These are phyloP conservation scores for Leptinotarsa tumamoca DNA, from an alignment of 2,888 invertebrate genomes.

Conservation along the genomic window DNA sequence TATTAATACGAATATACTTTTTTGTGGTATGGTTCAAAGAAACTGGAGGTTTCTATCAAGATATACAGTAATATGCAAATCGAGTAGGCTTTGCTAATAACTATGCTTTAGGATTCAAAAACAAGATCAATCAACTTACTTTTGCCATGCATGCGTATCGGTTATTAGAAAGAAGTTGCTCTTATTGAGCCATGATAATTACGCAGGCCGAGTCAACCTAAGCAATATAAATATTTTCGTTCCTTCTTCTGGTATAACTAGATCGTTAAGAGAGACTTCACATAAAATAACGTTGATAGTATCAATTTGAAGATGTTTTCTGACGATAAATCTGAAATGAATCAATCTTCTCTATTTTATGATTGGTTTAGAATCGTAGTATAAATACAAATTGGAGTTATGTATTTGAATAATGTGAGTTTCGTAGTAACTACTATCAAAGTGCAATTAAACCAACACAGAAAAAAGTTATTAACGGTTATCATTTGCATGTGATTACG, in stretches of 20 bases:
- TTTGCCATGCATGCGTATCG: slow-evolving; percentile 5
- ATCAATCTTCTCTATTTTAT: background rate
- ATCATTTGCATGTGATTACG: background rate
- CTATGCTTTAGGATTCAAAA: slow-evolving; percentile 12
- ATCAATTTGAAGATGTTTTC: slow-evolving; percentile 11
- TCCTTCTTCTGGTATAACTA: background rate
- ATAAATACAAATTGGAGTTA: background rate
- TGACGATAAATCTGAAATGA: slow-evolving; percentile 7
- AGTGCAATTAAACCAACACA: background rate
- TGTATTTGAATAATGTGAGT: background rate
- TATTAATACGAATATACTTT: background rate
- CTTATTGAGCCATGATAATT: slow-evolving; percentile 15
- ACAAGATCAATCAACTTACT: slow-evolving; percentile 8
- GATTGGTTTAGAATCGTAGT: background rate
- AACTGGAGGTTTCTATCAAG: slow-evolving; percentile 4
- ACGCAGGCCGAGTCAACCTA: slow-evolving; percentile 8
- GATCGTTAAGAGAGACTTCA: slow-evolving; percentile 3
- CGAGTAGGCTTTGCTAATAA: slow-evolving; percentile 4
- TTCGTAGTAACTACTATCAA: background rate
- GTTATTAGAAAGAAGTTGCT: slow-evolving; percentile 11
- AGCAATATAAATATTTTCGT: slow-evolving; percentile 18
- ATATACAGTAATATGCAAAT: slow-evolving; percentile 28
- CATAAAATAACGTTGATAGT: slow-evolving; percentile 9
- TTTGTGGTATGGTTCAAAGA: background rate
- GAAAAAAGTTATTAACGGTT: background rate